phyloP scores from a whole-genome alignment of 1,140 invertebrate species.

The Myzus persicae region DNA sequence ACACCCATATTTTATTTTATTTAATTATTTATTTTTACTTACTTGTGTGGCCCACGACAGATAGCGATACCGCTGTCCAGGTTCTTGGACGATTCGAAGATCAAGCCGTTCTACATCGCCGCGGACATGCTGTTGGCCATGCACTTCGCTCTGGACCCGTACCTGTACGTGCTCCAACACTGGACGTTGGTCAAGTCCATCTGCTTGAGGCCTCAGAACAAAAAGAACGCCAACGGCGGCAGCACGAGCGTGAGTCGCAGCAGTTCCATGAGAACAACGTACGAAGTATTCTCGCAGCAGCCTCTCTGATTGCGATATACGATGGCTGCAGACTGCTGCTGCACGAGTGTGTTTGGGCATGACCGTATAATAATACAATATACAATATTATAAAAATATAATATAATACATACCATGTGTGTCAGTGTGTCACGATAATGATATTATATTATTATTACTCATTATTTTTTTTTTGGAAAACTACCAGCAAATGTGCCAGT shows the following conservation, averaged over 20 bases:
- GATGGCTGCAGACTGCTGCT: neutral
- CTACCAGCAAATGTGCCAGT: neutral
- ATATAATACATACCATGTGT: neutral
- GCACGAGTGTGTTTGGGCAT: slow-evolving; percentile 25
- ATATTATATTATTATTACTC: neutral
- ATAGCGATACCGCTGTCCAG: slow-evolving; percentile 76
- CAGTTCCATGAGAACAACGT: slow-evolving; percentile 58
- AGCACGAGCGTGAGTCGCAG: slow-evolving; percentile 41
- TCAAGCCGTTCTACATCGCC: slow-evolving; percentile 67
- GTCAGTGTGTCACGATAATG: neutral
- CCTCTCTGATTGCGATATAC: slow-evolving; percentile 22
- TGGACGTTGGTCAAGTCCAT: slow-evolving; percentile 60
- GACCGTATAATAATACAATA: neutral
- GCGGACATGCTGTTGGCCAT: slow-evolving; percentile 81
- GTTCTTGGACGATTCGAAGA: slow-evolving; percentile 62
- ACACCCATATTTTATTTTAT: too few relatives aligned
- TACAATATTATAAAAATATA: neutral
- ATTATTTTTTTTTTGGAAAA: neutral
- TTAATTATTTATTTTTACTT: too few relatives aligned
- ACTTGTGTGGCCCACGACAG: slow-evolving; percentile 64
- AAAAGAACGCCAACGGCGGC: neutral
- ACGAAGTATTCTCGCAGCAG: slow-evolving; percentile 59
- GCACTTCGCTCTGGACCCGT: slow-evolving; percentile 83
- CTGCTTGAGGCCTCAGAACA: slow-evolving; percentile 5
- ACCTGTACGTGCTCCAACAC: slow-evolving; percentile 76